Percentiles rank a stretch among this genome's conserved stretches.
Conservation (phyloP, 2,888 invertebrate species). For the Nasonia oneida region DNA sequence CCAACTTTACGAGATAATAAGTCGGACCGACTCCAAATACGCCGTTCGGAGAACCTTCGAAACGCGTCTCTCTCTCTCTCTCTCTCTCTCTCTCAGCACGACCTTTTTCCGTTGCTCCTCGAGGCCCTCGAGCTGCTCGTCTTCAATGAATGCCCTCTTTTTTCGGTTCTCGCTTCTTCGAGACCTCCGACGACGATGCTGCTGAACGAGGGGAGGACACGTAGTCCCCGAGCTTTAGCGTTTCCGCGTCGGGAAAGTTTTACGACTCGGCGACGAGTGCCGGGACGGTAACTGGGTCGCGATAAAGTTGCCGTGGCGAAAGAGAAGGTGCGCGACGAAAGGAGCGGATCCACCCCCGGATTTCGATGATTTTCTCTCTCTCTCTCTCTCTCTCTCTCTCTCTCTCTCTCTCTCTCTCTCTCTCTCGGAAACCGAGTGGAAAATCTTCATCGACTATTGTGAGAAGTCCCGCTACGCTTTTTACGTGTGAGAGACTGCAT, state of each 20-base stretch:
- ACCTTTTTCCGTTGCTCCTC: constrained; percentile 39
- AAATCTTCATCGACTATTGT: constrained; percentile 40
- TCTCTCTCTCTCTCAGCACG: constrained; percentile 24
- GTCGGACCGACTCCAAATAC: background rate
- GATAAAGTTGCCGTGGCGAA: constrained; percentile 55
- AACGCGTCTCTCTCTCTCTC: constrained; percentile 17
- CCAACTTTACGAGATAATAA: background rate
- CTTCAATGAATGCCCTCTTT: constrained; percentile 24
- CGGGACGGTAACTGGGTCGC: constrained; percentile 59
- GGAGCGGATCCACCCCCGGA: constrained; percentile 34
- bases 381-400: no score
- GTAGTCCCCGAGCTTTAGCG: constrained; percentile 1
- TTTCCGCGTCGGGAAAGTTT: constrained; percentile 61
- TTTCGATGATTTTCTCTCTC: constrained; percentile 42
- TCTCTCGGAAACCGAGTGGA: background rate
- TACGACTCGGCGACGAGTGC: constrained; percentile 51
- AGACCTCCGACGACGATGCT: constrained; percentile 53
- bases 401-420: background rate
- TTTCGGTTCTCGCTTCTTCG: background rate
- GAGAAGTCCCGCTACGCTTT: background rate
- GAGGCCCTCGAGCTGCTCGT: constrained; percentile 28
- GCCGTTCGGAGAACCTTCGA: no score
- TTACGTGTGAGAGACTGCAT: no score
- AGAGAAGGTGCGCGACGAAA: constrained; percentile 46
- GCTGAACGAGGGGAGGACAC: constrained; percentile 30